A percentile compares a stretch with the other conserved stretches of the same genome.
These are phyloP conservation scores for Uloborus diversus DNA, from an alignment of 1,140 invertebrate genomes.

Conservation along the genomic window DNA sequence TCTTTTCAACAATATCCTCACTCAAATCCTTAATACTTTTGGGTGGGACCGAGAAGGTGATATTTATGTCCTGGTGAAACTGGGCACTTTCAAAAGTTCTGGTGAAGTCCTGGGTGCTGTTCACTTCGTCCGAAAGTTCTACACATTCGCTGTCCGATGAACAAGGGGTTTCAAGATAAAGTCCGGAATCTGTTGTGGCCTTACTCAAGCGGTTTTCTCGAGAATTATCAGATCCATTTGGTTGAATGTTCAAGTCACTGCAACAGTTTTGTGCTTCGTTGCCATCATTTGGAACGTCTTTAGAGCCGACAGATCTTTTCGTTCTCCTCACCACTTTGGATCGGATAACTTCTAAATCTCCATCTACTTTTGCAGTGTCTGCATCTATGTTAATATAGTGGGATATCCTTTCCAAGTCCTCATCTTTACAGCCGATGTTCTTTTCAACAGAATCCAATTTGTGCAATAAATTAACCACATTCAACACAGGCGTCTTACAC, in stretches of 20 bases:
- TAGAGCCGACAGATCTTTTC: not conserved
- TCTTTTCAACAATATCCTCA: slow-evolving; percentile 7
- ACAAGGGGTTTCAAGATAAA: slow-evolving; percentile 55
- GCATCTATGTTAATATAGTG: slow-evolving; percentile 42
- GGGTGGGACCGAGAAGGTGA: slow-evolving; percentile 30
- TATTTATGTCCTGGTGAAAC: slow-evolving; percentile 23
- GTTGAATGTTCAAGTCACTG: too few relatives aligned
- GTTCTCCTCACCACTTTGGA: slow-evolving; percentile 37
- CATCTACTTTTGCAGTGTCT: not conserved
- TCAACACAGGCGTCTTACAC: not conserved
- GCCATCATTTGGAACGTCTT: not conserved
- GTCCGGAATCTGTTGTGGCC: slow-evolving; percentile 47
- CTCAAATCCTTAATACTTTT: not conserved
- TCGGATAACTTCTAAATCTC: slow-evolving; percentile 46
- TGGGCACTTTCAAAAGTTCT: slow-evolving; percentile 10
- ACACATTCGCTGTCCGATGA: slow-evolving; percentile 30
- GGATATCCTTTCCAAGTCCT: slow-evolving; percentile 43
- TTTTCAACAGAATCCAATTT: not conserved
- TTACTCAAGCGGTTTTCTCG: slow-evolving; percentile 45
- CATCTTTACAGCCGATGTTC: not conserved
- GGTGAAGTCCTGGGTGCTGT: not conserved
- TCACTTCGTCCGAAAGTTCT: not conserved
- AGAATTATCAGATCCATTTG: too few relatives aligned
- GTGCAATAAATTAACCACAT: not conserved
- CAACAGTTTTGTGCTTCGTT: not conserved